Evolutionary conservation across 2,113 vertebrate species (phyloP).

Genomic region (Mugil cephalus): DNA sequence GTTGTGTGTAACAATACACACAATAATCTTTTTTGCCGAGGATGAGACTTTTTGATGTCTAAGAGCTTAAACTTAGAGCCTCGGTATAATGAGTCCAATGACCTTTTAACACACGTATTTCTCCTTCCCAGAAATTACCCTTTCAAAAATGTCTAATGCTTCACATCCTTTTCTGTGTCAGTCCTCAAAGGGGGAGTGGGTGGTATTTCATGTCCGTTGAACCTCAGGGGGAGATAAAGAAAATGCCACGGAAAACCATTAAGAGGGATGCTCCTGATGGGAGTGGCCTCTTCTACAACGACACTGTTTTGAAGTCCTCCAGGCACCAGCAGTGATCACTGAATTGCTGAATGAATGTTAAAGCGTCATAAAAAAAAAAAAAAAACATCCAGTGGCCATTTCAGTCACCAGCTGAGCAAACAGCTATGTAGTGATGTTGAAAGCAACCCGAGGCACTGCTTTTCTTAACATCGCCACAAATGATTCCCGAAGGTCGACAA

Average conservation of each 20-base stretch:
- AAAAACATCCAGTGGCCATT: conserved; percentile 15
- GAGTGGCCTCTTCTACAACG: conserved; percentile 25
- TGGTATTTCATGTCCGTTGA: conserved; percentile 25
- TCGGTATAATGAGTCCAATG: conserved; percentile 2
- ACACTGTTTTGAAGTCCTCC: not conserved
- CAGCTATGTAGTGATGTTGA: not conserved
- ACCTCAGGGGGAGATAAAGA: conserved; percentile 21
- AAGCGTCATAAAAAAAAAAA: conserved; percentile 9
- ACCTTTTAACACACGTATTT: conserved; percentile 45
- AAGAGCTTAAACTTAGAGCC: not conserved
- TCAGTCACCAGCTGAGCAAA: conserved; percentile 16
- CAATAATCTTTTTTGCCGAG: not conserved
- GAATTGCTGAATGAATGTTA: conserved; percentile 35
- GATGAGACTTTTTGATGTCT: not conserved
- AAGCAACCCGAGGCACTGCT: not conserved
- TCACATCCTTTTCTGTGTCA: conserved; percentile 10
- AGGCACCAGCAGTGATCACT: conserved; percentile 18
- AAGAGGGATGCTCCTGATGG: conserved; percentile 11
- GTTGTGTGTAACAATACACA: not conserved
- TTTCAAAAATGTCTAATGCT: conserved; percentile 17
- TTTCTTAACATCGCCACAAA: not conserved
- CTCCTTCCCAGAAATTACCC: conserved; percentile 19
- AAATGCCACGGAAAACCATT: conserved; percentile 60
- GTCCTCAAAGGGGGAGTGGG: not conserved
- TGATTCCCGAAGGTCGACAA: not conserved